These are phyloP conservation scores for Penaeus chinensis DNA, from an alignment of 1,140 invertebrate species.

Conservation along the genomic window DNA sequence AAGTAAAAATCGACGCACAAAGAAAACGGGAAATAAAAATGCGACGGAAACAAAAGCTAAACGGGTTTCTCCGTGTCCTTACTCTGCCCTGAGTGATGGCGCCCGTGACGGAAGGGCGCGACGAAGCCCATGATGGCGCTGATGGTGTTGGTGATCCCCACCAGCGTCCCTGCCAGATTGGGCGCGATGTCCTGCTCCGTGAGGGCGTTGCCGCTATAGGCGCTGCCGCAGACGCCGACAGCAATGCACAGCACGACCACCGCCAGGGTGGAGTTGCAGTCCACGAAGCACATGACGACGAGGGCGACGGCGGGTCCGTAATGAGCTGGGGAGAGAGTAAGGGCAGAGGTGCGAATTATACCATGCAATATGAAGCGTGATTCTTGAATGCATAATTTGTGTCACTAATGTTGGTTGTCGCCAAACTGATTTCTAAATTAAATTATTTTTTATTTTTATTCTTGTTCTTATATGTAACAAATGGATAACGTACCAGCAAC, in stretches of 20 bases:
- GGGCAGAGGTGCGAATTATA: background rate
- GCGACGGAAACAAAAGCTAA: too few relatives aligned
- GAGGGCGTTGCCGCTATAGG: constrained; percentile 66
- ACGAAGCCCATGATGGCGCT: constrained; percentile 67
- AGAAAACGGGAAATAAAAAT: too few relatives aligned
- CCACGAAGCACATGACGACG: constrained; percentile 81
- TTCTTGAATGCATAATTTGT: too few relatives aligned
- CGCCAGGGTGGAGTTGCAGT: constrained; percentile 78
- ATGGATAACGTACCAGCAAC: too few relatives aligned
- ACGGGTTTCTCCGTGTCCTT: constrained; percentile 36
- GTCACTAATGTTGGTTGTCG: too few relatives aligned
- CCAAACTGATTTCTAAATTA: too few relatives aligned
- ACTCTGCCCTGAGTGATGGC: constrained; percentile 67
- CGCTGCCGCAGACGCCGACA: constrained; percentile 79
- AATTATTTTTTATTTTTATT: too few relatives aligned
- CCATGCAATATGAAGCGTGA: too few relatives aligned
- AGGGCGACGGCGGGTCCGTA: constrained; percentile 80
- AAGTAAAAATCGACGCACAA: too few relatives aligned
- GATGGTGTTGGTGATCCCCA: constrained; percentile 76
- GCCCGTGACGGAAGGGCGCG: constrained; percentile 71
- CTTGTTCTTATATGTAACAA: too few relatives aligned
- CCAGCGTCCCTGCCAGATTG: constrained; percentile 79
- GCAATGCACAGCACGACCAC: constrained; percentile 78
- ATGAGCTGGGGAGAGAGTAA: constrained; percentile 70
- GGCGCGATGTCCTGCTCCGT: constrained; percentile 81